Evolutionary conservation across 2,888 invertebrate species (phyloP), one percentile per base, ranked within the genome.

Genomic region (Philereme transversata): DNA sequence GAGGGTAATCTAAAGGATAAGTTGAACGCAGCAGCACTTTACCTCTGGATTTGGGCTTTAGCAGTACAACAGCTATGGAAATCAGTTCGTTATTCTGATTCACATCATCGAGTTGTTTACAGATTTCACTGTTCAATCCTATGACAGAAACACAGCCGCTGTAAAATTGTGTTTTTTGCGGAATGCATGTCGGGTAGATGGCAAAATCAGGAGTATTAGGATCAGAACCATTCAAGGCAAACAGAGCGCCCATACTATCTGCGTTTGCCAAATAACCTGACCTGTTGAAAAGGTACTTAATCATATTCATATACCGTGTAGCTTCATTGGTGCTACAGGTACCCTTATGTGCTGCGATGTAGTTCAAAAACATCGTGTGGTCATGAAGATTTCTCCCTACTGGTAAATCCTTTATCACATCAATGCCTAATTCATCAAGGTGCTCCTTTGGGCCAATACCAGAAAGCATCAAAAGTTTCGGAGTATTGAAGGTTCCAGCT

Each of bases 11-110:
- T 4, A 59, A 33, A 5, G 85, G 82, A 57, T 87, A 68, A 0
- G 55, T 51, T 0, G 86, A 84, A 0, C 64, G 67, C 57, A 90
- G 62, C 4, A 71, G 73, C 1, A 91, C 86, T 33, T 48, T 69
- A 0, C 90, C 90, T 50, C 85, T 74, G 0, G 90, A 91, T 60
- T 81, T 77, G 0, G 90, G 89, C 57, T 88, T 88, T 22, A 90
- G 71, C 10, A 82, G 70, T 2, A 88, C 86, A 0, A 87, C 81
- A 3, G 86, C 84, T 4, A 88, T 40, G 0, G 79, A 55, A 9
- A 90, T 57, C 36, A 91, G 50, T 67, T 90, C 90, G 6, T 75
- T 66, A 0, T 78, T 55, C 45, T 71, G 59, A 51, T 84, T 87
- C 22, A 70, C 71, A 0, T 68, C 59, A 3, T 73, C 64, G 10